Evolutionary conservation across 2,797 vertebrate genomes (phyloP).

Genomic region (Apodemus agrarius): DNA sequence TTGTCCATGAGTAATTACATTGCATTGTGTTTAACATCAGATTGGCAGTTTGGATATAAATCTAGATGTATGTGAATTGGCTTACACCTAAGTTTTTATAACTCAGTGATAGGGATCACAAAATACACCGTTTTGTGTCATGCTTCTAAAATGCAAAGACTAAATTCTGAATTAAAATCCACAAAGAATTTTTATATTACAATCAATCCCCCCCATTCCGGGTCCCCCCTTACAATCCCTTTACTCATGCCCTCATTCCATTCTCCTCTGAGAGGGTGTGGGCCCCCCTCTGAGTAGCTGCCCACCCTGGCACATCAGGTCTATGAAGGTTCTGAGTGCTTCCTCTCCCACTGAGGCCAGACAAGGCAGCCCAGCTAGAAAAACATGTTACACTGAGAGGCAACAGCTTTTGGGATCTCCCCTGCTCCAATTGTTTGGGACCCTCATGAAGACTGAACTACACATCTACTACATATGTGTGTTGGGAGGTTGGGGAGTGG

Average conservation of each 20-base stretch:
- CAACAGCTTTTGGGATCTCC: neutral
- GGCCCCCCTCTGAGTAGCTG: neutral
- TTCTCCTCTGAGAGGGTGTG: neutral
- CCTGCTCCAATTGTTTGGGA: neutral
- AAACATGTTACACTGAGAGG: neutral
- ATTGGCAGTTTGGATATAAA: neutral
- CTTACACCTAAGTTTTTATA: slow-evolving; percentile 27
- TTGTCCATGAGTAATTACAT: neutral
- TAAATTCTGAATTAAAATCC: slow-evolving; percentile 27
- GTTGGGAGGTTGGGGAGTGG: neutral
- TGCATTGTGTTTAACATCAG: slow-evolving; percentile 23
- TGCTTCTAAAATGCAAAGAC: slow-evolving; percentile 47
- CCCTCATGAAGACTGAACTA: neutral
- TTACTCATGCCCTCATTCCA: neutral
- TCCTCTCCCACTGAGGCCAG: neutral
- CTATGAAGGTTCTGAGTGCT: neutral
- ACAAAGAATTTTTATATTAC: neutral
- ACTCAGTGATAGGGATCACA: neutral
- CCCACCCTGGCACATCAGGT: neutral
- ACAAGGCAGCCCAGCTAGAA: neutral
- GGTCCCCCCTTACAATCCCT: neutral
- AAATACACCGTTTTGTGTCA: neutral
- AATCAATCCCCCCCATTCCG: neutral
- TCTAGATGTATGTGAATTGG: slow-evolving; percentile 35
- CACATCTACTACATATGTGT: neutral